Evolutionary conservation across 2,888 invertebrate species (phyloP).

Genomic region (Acrocyrtus sp.): DNA sequence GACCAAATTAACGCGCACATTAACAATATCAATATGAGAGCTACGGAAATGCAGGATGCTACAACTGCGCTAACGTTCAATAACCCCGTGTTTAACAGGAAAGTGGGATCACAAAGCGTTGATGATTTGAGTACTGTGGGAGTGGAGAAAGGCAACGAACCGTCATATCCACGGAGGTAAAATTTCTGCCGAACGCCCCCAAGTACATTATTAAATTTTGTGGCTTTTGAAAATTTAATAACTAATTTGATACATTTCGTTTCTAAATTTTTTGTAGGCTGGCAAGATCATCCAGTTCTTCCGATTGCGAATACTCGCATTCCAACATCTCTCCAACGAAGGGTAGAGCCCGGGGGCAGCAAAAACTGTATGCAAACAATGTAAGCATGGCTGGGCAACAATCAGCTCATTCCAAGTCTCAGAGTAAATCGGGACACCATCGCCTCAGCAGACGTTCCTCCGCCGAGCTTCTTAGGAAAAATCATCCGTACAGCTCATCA

Average conservation of each 20-base stretch:
- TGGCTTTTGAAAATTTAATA: no score
- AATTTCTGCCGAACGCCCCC: background rate
- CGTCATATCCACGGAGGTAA: conserved; percentile 53
- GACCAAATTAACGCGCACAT: conserved; percentile 54
- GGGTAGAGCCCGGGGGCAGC: conserved; percentile 38
- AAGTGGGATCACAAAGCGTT: conserved; percentile 61
- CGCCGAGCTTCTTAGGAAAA: conserved; percentile 61
- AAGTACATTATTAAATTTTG: background rate
- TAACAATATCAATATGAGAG: conserved; percentile 34
- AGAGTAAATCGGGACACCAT: conserved; percentile 51
- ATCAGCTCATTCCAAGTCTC: conserved; percentile 30
- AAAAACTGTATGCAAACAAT: conserved; percentile 38
- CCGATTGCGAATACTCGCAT: conserved; percentile 61
- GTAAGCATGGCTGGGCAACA: conserved; percentile 18
- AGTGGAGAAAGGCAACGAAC: conserved; percentile 52
- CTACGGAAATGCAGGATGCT: conserved; percentile 41
- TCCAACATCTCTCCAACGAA: conserved; percentile 52
- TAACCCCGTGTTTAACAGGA: conserved; percentile 59
- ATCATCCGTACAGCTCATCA: conserved; percentile 62
- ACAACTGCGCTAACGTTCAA: conserved; percentile 46
- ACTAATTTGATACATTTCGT: background rate
- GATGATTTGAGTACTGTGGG: conserved; percentile 62
- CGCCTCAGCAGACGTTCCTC: conserved; percentile 61
- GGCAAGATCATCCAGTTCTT: conserved; percentile 61
- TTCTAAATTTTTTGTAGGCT: conserved; percentile 47